phyloP scores from a whole-genome alignment of 2,113 vertebrate genomes.

The Heloderma charlesbogerti region DNA sequence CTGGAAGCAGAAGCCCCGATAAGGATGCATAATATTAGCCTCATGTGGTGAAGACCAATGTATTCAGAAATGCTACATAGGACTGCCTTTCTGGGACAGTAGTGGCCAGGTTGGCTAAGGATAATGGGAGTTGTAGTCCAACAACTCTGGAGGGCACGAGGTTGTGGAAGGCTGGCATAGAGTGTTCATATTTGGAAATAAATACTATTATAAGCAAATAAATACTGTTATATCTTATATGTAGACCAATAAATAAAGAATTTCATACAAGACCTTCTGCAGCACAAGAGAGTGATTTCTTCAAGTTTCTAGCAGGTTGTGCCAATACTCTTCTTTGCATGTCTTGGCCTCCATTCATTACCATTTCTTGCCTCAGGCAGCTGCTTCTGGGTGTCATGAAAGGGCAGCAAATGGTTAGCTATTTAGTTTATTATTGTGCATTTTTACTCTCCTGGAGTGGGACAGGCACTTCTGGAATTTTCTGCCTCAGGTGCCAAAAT shows the following conservation, averaged over 20 bases:
- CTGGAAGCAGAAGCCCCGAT: too few species aligned
- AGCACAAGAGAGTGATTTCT: neutral
- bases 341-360: neutral
- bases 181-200: neutral
- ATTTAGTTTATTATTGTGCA: neutral
- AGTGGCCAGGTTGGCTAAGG: neutral
- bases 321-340: neutral
- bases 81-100: too few species aligned
- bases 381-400: neutral
- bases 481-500: neutral
- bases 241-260: neutral
- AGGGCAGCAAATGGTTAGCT: neutral
- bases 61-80: neutral
- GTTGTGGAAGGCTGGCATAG: neutral
- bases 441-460: neutral
- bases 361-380: neutral
- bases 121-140: neutral
- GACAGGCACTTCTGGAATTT: neutral
- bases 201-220: neutral
- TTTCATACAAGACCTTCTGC: neutral
- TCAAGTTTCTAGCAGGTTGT: neutral
- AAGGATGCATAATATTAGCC: too few species aligned
- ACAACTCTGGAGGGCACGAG: too few species aligned
- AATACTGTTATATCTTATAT: neutral
- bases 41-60: too few species aligned